These are phyloP conservation scores for Pecten maximus DNA, from an alignment of 2,888 invertebrate genomes.

Conservation along the genomic window DNA sequence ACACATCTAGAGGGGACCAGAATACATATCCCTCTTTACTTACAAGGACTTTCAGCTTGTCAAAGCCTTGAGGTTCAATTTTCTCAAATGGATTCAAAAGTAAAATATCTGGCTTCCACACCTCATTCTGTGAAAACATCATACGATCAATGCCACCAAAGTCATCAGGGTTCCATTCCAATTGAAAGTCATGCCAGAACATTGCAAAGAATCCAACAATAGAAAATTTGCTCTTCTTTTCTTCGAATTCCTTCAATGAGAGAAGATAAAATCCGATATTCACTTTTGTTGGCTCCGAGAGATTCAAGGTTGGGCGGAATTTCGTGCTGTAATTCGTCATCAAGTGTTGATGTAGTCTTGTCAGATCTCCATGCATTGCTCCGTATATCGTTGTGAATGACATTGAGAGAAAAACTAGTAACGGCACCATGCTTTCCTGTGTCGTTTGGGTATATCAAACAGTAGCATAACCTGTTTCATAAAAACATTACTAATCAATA, in stretches of 20 bases:
- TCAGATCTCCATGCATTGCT: slow-evolving; percentile 5
- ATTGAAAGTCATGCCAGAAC: not conserved
- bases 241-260: not conserved
- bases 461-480: too few species aligned
- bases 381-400: not conserved
- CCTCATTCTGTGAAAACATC: not conserved
- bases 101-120: slow-evolving; percentile 17
- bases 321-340: slow-evolving; percentile 48
- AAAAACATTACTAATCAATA: too few species aligned
- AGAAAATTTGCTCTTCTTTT: not conserved
- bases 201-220: not conserved
- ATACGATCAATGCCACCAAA: not conserved
- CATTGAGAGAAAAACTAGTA: not conserved
- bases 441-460: too few species aligned
- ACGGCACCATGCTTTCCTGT: too few species aligned
- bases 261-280: not conserved
- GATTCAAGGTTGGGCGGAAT: slow-evolving; percentile 39
- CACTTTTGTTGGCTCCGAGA: slow-evolving; percentile 24
- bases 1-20: not conserved
- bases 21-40: not conserved
- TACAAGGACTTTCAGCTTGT: not conserved
- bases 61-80: not conserved
- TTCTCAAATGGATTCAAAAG: slow-evolving; percentile 3
- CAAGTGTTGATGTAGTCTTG: slow-evolving; percentile 37
- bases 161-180: slow-evolving; percentile 5